A percentile compares a stretch with the other conserved stretches of the same genome.
Evolutionary conservation across 2,113 vertebrate genomes (phyloP).

Genomic region (Passer montanus): DNA sequence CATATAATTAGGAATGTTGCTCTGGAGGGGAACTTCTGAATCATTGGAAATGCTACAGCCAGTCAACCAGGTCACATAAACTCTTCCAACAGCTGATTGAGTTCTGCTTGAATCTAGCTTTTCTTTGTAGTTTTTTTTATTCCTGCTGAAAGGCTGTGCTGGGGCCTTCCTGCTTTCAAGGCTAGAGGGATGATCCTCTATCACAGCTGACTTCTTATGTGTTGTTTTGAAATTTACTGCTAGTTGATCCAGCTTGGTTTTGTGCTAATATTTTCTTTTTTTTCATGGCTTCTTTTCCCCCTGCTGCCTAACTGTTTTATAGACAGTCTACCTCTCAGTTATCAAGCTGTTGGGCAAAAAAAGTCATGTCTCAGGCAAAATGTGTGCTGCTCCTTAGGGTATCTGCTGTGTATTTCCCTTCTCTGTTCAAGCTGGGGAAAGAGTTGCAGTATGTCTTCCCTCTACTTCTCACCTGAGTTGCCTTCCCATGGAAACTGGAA

Average conservation of each 20-base stretch:
- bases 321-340: not conserved
- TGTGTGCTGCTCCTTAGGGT: not conserved
- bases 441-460: not conserved
- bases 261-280: not conserved
- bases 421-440: not conserved
- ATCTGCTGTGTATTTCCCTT: not conserved
- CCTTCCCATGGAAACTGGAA: not conserved
- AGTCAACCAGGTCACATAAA: not conserved
- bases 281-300: not conserved
- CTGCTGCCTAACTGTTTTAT: not conserved
- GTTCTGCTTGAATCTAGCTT: not conserved
- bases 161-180: not conserved
- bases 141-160: not conserved
- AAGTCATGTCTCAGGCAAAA: not conserved
- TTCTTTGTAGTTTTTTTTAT: slow-evolving; percentile 8
- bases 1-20: not conserved
- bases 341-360: not conserved
- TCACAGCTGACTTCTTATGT: not conserved
- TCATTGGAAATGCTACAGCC: not conserved
- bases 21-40: not conserved
- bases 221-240: not conserved
- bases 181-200: not conserved
- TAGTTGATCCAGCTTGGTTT: not conserved
- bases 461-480: not conserved
- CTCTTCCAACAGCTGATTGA: not conserved